These are phyloP conservation scores for Sebastolobus altivelis DNA, from an alignment of 2,797 vertebrate genomes.

Conservation along the genomic window DNA sequence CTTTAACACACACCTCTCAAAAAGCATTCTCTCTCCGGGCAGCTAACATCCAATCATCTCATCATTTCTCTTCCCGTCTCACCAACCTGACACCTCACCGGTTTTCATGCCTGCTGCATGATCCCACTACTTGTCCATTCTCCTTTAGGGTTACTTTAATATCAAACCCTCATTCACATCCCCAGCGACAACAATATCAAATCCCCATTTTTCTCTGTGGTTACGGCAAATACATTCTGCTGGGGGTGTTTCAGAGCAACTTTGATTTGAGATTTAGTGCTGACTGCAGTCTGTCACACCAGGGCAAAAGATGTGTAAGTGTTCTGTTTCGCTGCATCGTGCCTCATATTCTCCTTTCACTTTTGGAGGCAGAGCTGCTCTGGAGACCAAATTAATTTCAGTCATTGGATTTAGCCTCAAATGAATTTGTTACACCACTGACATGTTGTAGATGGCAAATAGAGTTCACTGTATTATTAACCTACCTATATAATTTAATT, in stretches of 20 bases:
- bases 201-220: slow-evolving; percentile 22
- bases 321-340: slow-evolving; percentile 8
- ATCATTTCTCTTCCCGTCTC: slow-evolving; percentile 37
- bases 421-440: slow-evolving; percentile 29
- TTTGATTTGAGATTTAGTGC: slow-evolving; percentile 44
- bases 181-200: slow-evolving; percentile 17
- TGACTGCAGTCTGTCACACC: slow-evolving; percentile 17
- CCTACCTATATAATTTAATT: slow-evolving; percentile 37
- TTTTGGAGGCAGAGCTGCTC: slow-evolving; percentile 20
- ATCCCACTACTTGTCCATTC: slow-evolving; percentile 36
- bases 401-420: slow-evolving; percentile 34
- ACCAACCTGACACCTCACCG: slow-evolving; percentile 1
- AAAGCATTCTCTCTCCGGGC: slow-evolving; percentile 16
- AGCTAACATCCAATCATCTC: slow-evolving; percentile 42
- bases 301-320: slow-evolving; percentile 13
- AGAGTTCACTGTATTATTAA: slow-evolving; percentile 50
- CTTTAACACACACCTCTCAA: slow-evolving; percentile 13
- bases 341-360: slow-evolving; percentile 10
- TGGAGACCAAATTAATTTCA: slow-evolving; percentile 24
- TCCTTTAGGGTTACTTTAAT: slow-evolving; percentile 26
- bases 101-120: slow-evolving; percentile 15
- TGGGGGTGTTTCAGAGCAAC: slow-evolving; percentile 28
- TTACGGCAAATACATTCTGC: slow-evolving; percentile 16
- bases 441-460: slow-evolving; percentile 35
- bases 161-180: slow-evolving; percentile 8